Evolutionary conservation across 2,888 invertebrate species (phyloP), one percentile per base, ranked within the genome.

Genomic region (Mythimna ferrago): DNA sequence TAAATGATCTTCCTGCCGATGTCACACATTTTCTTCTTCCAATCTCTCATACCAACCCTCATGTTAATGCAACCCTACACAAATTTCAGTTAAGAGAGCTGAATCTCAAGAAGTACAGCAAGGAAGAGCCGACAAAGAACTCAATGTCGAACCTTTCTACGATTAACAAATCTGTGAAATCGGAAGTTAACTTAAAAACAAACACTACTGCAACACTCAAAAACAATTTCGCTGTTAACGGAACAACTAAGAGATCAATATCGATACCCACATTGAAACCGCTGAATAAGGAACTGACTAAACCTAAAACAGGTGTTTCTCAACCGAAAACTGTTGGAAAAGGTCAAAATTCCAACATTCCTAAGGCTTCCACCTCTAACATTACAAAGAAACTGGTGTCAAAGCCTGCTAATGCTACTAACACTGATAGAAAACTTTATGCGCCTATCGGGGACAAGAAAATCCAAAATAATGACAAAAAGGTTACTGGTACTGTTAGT

Each of bases 41-140:
- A 5, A 14, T 19, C 48, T 48, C 48, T 6, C 16, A 14, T 16
- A 4, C 16, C 16, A 6, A 48, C 16, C 48, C 6, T 6, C 16
- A 16, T 6, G 16, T 14, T 48, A 16, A 63, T 10, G 9, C 9
- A 32, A 0, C 38, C 2, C 60, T 48, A 58, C 41, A 66, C 69
- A 73, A 80, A 80, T 68, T 92, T 21, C 92, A 96, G 95, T 78
- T 96, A 14, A 80, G 94, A 32, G 92, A 95, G 71, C 19, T 95
- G 0, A 96, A 96, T 78, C 82, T 94, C 0, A 93, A 94, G 54
- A 95, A 95, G 72, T 95, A 95, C 61, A 89, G 82, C 65, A 91
- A 89, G 86, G 86, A 19, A 58, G 74, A 80, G 0, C 74, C 64
- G 32, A 38, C 41, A 5, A 85, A 85, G 60, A 84, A 68, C 6